Evolutionary conservation across 2,888 invertebrate genomes (phyloP).

Genomic region (Hydrotaea cyrtoneurina): DNA sequence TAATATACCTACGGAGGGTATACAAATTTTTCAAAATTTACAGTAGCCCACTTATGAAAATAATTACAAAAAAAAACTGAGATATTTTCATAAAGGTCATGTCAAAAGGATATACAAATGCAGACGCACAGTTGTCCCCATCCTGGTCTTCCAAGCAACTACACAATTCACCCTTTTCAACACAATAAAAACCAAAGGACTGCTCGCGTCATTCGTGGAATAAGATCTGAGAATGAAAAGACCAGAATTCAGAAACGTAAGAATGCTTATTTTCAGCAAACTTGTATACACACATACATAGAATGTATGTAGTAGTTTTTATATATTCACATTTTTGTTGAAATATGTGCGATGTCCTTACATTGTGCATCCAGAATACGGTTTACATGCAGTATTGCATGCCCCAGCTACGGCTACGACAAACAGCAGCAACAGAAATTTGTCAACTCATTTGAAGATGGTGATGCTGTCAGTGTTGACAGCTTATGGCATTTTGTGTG

Average conservation of each 20-base stretch:
- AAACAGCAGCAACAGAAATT: slow-evolving; percentile 18
- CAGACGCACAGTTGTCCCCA: background rate
- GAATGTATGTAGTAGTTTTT: too few relatives aligned
- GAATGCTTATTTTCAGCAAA: background rate
- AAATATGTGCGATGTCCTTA: background rate
- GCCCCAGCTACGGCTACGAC: background rate
- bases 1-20: too few relatives aligned
- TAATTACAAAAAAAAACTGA: too few relatives aligned
- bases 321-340: background rate
- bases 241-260: background rate
- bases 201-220: too few relatives aligned
- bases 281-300: too few relatives aligned
- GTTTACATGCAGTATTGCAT: background rate
- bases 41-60: too few relatives aligned
- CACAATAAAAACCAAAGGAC: too few relatives aligned
- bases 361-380: background rate
- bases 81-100: too few relatives aligned
- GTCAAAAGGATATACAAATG: too few relatives aligned
- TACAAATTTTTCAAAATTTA: too few relatives aligned
- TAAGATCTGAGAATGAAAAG: too few relatives aligned
- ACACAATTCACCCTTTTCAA: too few relatives aligned
- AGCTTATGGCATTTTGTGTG: slow-evolving; percentile 60
- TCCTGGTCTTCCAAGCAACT: background rate
- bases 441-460: slow-evolving; percentile 42
- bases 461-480: slow-evolving; percentile 56